These are phyloP conservation scores for Notothenia rossii DNA, from an alignment of 2,113 vertebrate genomes.

Conservation along the genomic window DNA sequence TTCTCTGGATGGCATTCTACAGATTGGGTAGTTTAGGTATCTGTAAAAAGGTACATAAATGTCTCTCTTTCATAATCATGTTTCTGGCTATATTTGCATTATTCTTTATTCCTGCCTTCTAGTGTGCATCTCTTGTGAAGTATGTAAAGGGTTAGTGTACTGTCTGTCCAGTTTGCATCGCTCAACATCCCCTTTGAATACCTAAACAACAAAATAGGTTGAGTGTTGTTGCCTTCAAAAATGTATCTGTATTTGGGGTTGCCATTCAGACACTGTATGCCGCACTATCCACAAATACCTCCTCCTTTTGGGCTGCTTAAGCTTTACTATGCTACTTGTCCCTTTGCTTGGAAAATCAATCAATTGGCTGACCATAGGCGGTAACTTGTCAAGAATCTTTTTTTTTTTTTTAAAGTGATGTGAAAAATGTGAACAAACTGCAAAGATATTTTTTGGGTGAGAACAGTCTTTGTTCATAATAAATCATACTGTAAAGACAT, in stretches of 20 bases:
- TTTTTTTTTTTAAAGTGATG: background rate
- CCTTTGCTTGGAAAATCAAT: too few species aligned
- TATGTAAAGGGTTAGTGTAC: too few species aligned
- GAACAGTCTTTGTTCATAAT: background rate
- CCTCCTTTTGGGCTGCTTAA: too few species aligned
- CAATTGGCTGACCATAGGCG: background rate
- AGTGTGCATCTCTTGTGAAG: background rate
- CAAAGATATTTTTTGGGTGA: background rate
- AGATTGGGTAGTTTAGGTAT: slow-evolving; percentile 32
- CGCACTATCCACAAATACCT: too few species aligned
- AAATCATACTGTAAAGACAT: background rate
- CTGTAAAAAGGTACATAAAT: background rate
- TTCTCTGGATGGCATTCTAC: slow-evolving; percentile 29
- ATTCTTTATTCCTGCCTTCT: background rate
- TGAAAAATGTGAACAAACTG: background rate
- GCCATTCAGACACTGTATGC: background rate
- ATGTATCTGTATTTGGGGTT: background rate
- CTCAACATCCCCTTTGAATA: background rate
- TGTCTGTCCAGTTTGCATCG: too few species aligned
- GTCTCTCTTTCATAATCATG: background rate
- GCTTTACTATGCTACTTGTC: background rate
- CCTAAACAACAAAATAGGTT: background rate
- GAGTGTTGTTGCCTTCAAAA: background rate
- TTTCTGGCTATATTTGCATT: background rate
- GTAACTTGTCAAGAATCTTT: background rate